Evolutionary conservation across 92 coral and sea anemone genomes (phyloP).

Genomic region (Parazoanthus atlanticus): DNA sequence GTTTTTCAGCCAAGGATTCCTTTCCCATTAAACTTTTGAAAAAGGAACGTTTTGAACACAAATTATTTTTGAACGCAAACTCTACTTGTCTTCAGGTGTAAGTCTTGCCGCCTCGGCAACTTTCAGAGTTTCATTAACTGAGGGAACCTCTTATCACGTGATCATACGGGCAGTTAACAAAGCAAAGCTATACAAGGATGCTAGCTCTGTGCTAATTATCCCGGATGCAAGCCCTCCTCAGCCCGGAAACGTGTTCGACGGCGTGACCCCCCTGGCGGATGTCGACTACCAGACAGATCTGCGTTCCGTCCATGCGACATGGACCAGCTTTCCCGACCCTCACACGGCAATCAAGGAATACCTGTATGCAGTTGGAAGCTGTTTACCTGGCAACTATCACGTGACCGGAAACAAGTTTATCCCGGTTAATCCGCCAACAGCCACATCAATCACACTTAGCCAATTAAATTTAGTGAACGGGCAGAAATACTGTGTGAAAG

Average conservation of each 20-base stretch:
- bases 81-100: conserved; percentile 61
- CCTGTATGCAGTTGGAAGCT: conserved; percentile 86
- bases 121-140: conserved; percentile 61
- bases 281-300: conserved; percentile 73
- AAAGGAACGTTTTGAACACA: background rate
- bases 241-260: conserved; percentile 78
- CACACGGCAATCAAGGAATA: conserved; percentile 72
- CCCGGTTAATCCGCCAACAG: conserved; percentile 61
- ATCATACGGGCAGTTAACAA: conserved; percentile 82
- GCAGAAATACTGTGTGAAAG: conserved; percentile 82
- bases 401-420: conserved; percentile 75
- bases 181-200: conserved; percentile 78
- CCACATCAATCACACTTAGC: conserved; percentile 62
- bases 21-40: no score
- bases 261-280: conserved; percentile 60
- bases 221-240: conserved; percentile 77
- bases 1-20: no score
- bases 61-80: conserved; percentile 32
- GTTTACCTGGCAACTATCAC: conserved; percentile 82
- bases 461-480: conserved; percentile 78
- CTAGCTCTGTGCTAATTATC: conserved; percentile 65
- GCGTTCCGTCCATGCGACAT: conserved; percentile 67
- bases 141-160: conserved; percentile 71
- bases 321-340: conserved; percentile 73
- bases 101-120: conserved; percentile 75